Conservation (phyloP, 2,888 invertebrate genomes). For the Zaprionus lineosus region DNA sequence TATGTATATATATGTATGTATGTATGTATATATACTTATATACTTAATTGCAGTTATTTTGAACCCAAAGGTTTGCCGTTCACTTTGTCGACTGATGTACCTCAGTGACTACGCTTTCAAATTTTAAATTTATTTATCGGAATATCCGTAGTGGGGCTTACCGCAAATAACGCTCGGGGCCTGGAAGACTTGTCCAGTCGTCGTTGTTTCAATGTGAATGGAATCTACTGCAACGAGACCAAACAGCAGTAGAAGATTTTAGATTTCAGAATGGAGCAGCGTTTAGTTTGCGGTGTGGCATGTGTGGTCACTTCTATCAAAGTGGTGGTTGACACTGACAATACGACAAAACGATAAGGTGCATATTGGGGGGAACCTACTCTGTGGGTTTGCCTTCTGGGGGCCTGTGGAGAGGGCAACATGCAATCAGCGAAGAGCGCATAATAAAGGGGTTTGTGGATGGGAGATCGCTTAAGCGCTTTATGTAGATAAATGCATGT, state of each 20-base stretch:
- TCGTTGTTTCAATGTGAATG: background rate
- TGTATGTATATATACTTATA: background rate
- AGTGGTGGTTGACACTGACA: too few relatives aligned
- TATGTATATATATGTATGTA: too few relatives aligned
- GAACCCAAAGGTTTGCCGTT: too few relatives aligned
- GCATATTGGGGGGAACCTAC: conserved; percentile 41
- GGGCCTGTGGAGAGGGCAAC: conserved; percentile 3
- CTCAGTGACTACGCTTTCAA: too few relatives aligned
- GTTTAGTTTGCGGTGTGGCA: conserved; percentile 7
- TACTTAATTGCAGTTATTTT: background rate
- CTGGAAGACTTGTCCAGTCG: background rate
- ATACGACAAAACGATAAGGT: conserved; percentile 36
- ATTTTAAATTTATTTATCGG: conserved; percentile 10
- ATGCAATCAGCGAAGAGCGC: conserved; percentile 35
- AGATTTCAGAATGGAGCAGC: background rate
- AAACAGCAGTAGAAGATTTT: background rate
- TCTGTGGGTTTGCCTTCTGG: too few relatives aligned
- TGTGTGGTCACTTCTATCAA: too few relatives aligned
- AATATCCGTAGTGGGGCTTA: conserved; percentile 16
- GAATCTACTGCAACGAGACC: conserved; percentile 1
- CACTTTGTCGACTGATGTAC: too few relatives aligned
- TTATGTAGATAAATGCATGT: too few relatives aligned
- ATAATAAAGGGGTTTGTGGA: too few relatives aligned
- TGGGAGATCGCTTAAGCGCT: too few relatives aligned
- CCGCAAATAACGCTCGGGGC: conserved; percentile 20